phyloP scores from a whole-genome alignment of 2,797 vertebrate species.

The Neopelma chrysocephalum region DNA sequence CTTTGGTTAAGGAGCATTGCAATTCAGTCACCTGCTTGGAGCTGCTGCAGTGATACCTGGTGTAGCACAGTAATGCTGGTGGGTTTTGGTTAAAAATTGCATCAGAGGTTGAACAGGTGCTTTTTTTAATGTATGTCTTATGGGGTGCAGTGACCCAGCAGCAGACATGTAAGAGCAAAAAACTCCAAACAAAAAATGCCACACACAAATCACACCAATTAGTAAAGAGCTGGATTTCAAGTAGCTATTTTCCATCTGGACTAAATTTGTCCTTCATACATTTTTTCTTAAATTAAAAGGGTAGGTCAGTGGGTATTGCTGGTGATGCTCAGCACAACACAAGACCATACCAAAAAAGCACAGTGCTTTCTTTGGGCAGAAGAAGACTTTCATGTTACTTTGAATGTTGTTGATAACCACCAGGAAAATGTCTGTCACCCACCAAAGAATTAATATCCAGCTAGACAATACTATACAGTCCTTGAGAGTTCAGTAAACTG shows the following conservation, averaged over 20 bases:
- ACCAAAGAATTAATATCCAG: background rate
- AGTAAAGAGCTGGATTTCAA: background rate
- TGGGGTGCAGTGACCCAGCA: background rate
- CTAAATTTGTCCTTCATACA: background rate
- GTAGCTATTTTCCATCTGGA: background rate
- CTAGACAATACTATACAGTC: background rate
- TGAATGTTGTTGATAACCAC: background rate
- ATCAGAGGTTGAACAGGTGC: background rate
- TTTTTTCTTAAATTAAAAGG: background rate
- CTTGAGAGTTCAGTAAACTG: background rate
- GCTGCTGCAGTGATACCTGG: background rate
- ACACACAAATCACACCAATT: background rate
- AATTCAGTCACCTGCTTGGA: background rate
- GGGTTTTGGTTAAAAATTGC: background rate
- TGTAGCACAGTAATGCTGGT: background rate
- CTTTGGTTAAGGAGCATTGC: background rate
- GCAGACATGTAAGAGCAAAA: background rate
- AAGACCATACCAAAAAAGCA: background rate
- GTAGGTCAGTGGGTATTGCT: background rate
- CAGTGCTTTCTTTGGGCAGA: background rate
- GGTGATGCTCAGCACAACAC: background rate
- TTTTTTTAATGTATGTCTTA: background rate
- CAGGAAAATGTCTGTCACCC: background rate
- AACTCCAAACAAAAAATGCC: background rate
- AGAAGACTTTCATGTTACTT: background rate